phyloP scores from a whole-genome alignment of 2,797 vertebrate genomes.

The Semaprochilodus insignis region DNA sequence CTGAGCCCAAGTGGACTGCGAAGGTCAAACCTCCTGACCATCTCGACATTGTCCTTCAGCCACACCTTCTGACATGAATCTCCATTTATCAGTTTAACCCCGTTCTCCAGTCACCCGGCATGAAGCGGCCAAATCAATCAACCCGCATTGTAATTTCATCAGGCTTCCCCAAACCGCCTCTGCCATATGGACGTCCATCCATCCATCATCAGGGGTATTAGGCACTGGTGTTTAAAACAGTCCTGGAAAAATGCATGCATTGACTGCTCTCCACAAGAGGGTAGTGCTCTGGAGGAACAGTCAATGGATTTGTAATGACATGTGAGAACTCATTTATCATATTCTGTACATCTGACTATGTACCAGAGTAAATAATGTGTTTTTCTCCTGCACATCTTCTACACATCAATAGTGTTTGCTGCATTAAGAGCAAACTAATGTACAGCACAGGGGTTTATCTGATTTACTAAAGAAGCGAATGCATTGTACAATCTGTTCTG shows the following conservation, averaged over 20 bases:
- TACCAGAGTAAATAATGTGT: conserved; percentile 38
- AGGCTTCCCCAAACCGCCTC: conserved; percentile 57
- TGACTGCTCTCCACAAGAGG: conserved; percentile 55
- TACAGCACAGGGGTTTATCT: neutral
- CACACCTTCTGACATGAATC: conserved; percentile 76
- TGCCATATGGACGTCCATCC: conserved; percentile 52
- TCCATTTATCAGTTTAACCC: conserved; percentile 79
- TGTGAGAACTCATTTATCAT: conserved; percentile 58
- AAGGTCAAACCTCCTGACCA: conserved; percentile 77
- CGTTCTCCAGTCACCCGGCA: conserved; percentile 63
- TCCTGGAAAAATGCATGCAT: conserved; percentile 64
- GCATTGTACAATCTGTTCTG: neutral
- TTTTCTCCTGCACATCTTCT: neutral
- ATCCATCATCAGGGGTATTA: conserved; percentile 73
- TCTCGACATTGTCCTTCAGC: conserved; percentile 77
- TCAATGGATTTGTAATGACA: conserved; percentile 70
- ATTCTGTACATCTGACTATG: conserved; percentile 62
- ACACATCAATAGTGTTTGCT: conserved; percentile 20
- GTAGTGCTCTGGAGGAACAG: conserved; percentile 51
- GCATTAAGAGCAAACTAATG: neutral
- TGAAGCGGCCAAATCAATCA: conserved; percentile 76
- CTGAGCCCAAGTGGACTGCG: conserved; percentile 56
- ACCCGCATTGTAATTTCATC: conserved; percentile 77
- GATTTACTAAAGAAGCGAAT: too few species aligned
- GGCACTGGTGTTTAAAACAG: conserved; percentile 69